A percentile compares a stretch with the other conserved stretches of the same genome.
phyloP scores from a whole-genome alignment of 23 tunicate genomes.

The Ascidia mentula region DNA sequence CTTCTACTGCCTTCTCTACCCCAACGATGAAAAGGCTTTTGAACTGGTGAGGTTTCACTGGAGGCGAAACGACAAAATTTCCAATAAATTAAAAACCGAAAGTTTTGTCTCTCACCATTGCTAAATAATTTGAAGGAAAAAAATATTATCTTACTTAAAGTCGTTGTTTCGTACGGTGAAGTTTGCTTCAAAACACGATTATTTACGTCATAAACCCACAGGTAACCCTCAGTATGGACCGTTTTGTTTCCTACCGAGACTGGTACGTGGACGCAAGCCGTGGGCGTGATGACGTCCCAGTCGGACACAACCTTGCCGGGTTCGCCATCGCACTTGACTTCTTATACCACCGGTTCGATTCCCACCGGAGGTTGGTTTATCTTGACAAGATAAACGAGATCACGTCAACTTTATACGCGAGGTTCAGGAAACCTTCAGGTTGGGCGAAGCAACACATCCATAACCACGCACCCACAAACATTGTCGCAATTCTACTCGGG shows the following conservation, averaged over 20 bases:
- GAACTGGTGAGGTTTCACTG: constrained; percentile 39
- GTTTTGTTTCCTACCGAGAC: constrained; percentile 34
- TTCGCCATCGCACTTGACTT: constrained; percentile 57
- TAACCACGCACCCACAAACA: constrained; percentile 52
- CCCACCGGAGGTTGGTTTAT: constrained; percentile 9
- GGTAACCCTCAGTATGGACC: constrained; percentile 32
- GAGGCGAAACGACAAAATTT: too few relatives aligned
- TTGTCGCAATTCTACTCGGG: constrained; percentile 26
- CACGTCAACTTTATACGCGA: not conserved
- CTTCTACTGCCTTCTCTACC: constrained; percentile 41
- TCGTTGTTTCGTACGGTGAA: too few relatives aligned
- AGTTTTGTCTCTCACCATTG: not conserved
- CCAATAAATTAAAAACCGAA: too few relatives aligned
- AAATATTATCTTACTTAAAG: not conserved
- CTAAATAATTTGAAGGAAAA: not conserved
- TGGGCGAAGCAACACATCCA: constrained; percentile 51
- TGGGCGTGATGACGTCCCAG: constrained; percentile 41
- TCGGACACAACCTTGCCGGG: constrained; percentile 48
- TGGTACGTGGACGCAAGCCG: constrained; percentile 56
- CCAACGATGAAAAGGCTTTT: constrained; percentile 45
- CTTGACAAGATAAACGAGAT: constrained; percentile 22
- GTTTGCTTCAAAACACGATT: not conserved
- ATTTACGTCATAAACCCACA: not conserved
- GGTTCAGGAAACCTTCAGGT: not conserved
- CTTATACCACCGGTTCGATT: constrained; percentile 36